Evolutionary conservation across 2,113 vertebrate species (phyloP), one percentile per base, ranked within the genome.

Genomic region (Petrocephalus zakoni): DNA sequence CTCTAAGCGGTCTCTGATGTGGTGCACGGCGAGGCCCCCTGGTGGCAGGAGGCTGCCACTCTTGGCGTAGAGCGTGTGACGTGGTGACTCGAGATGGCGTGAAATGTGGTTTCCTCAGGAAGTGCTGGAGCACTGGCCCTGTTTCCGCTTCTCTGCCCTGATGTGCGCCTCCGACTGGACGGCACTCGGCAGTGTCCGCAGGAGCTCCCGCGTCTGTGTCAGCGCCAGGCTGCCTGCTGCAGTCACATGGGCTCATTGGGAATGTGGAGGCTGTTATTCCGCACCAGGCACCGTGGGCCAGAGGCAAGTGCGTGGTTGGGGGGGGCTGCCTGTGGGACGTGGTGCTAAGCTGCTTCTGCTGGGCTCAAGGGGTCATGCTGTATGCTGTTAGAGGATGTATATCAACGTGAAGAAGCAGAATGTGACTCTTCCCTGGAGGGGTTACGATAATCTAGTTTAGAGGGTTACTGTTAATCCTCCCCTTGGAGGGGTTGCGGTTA

Each of bases 211-310:
- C 9, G 10, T 68, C 56, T 25, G 42, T 17, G 46, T 89, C 82
- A 9, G 8, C 34, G 11, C 1, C 53, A 46, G 51, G 2, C 10
- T 0, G 61, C 58, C 25, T 19, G 2, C 11, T 5, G 42, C 19
- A 34, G 22, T 85, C 88, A 22, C 83, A 81, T 82, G 88, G 61
- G 51, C 90, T 90, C 85, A 22, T 47, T 22, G 22, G 93, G 92
- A 88, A 95, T 94, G 93, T 92, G 94, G 92, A 94, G 92, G 92
- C 92, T 93, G 53, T 91, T 95, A 10, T 94, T 95, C 2, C 93
- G 93, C 90, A 93, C 34, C 92, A 94, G 93, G 90, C 90, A 92
- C 0, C 93, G 91, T 90, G 92, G 90, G 89, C 93, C 90, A 89
- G 93, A 95, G 94, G 94, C 94, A 94, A 95, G 94, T 93, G 89